Evolutionary conservation across 1,140 invertebrate genomes (phyloP).

Genomic region (Lamellibrachia luymesi): DNA sequence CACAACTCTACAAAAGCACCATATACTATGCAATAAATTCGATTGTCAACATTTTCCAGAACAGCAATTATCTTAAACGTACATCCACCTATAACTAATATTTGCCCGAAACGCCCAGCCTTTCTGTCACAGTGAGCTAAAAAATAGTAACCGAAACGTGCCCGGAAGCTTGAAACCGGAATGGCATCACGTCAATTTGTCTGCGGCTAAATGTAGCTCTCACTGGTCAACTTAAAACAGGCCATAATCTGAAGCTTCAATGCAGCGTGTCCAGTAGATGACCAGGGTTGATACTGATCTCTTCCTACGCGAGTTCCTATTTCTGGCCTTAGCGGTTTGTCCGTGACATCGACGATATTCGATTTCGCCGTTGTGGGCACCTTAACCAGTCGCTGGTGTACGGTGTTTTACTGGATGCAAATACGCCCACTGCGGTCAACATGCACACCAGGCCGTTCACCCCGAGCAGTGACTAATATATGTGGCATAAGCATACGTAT

Average conservation of each 20-base stretch:
- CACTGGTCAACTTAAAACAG: not conserved
- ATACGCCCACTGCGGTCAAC: not conserved
- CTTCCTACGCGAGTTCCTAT: not conserved
- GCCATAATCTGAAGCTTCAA: not conserved
- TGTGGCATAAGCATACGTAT: too few relatives aligned
- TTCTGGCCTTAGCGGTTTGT: not conserved
- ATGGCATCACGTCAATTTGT: not conserved
- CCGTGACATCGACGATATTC: not conserved
- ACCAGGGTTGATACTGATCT: not conserved
- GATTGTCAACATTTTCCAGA: too few relatives aligned
- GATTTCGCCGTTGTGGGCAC: not conserved
- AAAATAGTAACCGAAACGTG: not conserved
- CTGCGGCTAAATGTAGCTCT: not conserved
- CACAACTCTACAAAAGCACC: too few relatives aligned
- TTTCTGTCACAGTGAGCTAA: not conserved
- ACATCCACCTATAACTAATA: too few relatives aligned
- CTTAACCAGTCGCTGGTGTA: not conserved
- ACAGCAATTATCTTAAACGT: too few relatives aligned
- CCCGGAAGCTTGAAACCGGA: not conserved
- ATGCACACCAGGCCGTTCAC: too few relatives aligned
- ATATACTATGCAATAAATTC: too few relatives aligned
- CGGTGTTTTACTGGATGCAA: not conserved
- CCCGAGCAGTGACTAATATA: too few relatives aligned
- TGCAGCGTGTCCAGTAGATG: not conserved
- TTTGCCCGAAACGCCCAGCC: too few relatives aligned